Evolutionary conservation across 2,113 vertebrate species (phyloP).

Genomic region (Colossoma macropomum): DNA sequence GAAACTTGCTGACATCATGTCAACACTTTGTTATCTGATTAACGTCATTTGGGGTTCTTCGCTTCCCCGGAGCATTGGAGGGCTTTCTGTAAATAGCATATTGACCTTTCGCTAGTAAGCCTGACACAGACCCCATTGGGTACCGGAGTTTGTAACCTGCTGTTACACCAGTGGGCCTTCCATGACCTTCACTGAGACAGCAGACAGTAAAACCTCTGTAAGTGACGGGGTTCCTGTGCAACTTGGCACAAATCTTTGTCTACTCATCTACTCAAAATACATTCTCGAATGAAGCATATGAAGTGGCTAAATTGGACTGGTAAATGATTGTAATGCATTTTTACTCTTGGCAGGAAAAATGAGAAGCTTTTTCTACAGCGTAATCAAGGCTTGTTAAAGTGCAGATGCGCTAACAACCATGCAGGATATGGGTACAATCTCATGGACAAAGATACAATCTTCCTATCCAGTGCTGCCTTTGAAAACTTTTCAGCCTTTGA

Average conservation of each 20-base stretch:
- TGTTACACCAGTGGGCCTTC: background rate
- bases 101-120: constrained; percentile 19
- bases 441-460: constrained; percentile 20
- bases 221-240: background rate
- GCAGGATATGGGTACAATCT: background rate
- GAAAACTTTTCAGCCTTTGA: constrained; percentile 31
- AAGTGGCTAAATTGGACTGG: too few relatives aligned
- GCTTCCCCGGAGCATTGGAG: background rate
- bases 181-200: background rate
- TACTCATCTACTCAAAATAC: too few relatives aligned
- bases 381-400: too few relatives aligned
- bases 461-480: background rate
- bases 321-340: too few relatives aligned
- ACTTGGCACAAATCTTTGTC: background rate
- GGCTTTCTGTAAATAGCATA: constrained; percentile 26
- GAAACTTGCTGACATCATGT: constrained; percentile 25
- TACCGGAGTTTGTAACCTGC: background rate
- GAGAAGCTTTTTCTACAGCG: too few relatives aligned
- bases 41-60: background rate
- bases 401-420: background rate
- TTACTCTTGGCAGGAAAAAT: too few relatives aligned
- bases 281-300: too few relatives aligned
- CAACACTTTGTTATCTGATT: constrained; percentile 16
- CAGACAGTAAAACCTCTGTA: background rate
- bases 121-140: background rate